phyloP scores from a whole-genome alignment of 2,797 vertebrate species.

The Galaxias olidus region DNA sequence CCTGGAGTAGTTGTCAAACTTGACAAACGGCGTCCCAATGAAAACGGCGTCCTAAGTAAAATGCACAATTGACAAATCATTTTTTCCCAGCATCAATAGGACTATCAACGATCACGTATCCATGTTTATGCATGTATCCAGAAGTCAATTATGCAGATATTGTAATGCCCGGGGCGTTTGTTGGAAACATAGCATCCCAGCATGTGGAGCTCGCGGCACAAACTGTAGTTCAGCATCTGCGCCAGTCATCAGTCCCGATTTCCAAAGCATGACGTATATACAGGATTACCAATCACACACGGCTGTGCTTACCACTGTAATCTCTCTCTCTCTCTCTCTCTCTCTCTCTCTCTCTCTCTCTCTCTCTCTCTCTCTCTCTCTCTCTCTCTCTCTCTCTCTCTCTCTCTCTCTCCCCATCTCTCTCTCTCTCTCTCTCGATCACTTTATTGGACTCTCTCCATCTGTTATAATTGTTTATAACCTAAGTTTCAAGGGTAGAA shows the following conservation, averaged over 20 bases:
- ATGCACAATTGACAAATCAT: too few species aligned
- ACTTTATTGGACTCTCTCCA: neutral
- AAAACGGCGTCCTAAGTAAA: neutral
- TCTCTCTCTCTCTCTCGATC: neutral
- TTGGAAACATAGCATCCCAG: slow-evolving; percentile 31
- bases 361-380: too few species aligned
- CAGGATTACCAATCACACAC: slow-evolving; percentile 37
- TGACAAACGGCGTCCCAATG: slow-evolving; percentile 10
- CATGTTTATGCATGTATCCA: too few species aligned
- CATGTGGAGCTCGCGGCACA: slow-evolving; percentile 8
- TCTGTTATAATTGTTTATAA: neutral
- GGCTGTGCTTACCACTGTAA: neutral
- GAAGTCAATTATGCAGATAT: too few species aligned
- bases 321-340: too few species aligned
- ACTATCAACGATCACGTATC: too few species aligned
- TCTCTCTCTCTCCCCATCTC: neutral
- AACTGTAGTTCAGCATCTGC: slow-evolving; percentile 42
- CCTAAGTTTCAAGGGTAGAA: too few species aligned
- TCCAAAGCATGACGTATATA: slow-evolving; percentile 56
- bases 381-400: too few species aligned
- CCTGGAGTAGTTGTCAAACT: slow-evolving; percentile 43
- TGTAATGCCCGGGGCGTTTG: slow-evolving; percentile 7
- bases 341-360: neutral
- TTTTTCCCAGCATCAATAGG: too few species aligned
- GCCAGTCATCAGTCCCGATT: slow-evolving; percentile 58